Evolutionary conservation across 2,888 invertebrate species (phyloP).

Genomic region (Rhagium mordax): DNA sequence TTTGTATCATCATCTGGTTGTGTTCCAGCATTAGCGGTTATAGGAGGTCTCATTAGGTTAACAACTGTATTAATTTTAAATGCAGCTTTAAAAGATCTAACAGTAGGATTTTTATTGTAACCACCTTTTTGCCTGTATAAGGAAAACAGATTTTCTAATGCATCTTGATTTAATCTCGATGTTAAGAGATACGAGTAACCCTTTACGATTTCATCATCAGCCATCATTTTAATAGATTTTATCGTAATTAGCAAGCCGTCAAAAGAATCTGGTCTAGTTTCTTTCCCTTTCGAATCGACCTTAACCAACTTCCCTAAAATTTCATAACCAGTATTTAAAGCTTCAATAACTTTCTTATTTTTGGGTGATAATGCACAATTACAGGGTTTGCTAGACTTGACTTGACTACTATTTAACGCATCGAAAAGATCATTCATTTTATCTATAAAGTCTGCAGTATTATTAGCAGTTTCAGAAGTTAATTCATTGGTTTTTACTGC

Average conservation of each 20-base stretch:
- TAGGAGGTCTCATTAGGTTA: neutral
- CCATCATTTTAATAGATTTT: conserved; percentile 16
- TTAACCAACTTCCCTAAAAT: neutral
- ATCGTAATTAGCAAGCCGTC: conserved; percentile 35
- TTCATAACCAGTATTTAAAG: neutral
- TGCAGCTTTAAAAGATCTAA: neutral
- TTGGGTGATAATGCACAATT: neutral
- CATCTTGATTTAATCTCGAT: neutral
- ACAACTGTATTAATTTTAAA: neutral
- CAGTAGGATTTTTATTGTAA: neutral
- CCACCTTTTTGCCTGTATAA: neutral
- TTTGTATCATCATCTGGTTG: neutral
- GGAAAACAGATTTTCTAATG: neutral
- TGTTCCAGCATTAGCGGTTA: neutral
- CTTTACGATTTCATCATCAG: too few relatives aligned
- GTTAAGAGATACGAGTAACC: neutral
- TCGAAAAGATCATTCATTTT: neutral
- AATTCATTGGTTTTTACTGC: conserved; percentile 31
- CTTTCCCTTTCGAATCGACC: neutral
- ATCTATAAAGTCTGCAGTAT: neutral
- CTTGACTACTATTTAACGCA: neutral
- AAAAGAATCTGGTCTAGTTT: conserved; percentile 38
- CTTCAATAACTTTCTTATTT: neutral
- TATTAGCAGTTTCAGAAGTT: neutral
- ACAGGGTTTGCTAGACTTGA: neutral